Evolutionary conservation across 2,113 vertebrate genomes (phyloP), one percentile per base, ranked within the genome.

Genomic region (Tachysurus vachellii): DNA sequence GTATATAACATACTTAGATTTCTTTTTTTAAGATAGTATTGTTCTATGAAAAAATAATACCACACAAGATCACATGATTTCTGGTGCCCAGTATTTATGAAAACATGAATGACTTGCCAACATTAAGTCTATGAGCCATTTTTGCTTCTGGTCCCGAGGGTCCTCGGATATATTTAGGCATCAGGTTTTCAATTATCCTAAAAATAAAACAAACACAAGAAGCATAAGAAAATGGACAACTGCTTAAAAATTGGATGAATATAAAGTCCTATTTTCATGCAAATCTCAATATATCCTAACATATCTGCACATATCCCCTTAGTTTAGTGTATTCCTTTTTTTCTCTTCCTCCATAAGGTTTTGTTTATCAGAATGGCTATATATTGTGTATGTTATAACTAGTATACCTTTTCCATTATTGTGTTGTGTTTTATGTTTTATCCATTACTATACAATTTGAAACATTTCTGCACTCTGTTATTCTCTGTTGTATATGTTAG

Each of bases 161-260:
- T 80, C 93, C 94, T 88, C 95, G 89, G 80, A 94, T 83, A 86
- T 90, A 93, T 89, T 95, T 93, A 42, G 94, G 93, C 80, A 92
- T 80, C 50, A 96, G 91, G 59, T 91, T 92, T 19, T 93, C 59
- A 85, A 96, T 92, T 26, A 93, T 47, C 82, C 94, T 96, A 59
- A 36, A 36, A 36, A 36, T 9, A 62, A 10, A 23, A 23, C 62
- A 71, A 62, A 70, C 47, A 90, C 17, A 87, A 75, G 23, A 80
- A 19, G 8, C 3, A 57, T 62, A 16, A 31, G 3, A 64, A 28
- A 76, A 79, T 28, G 54, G 9, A 5, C 21, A 54, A 23, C 16
- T 50, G 70, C 66, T 13, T 19, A 54, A 26, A 9, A 73, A 42
- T 73, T 73, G 42, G 3, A 47, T 44, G 44, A 76, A 21, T n/a